Conservation (phyloP, 2,888 invertebrate genomes). For the Pristionchus mayeri region DNA sequence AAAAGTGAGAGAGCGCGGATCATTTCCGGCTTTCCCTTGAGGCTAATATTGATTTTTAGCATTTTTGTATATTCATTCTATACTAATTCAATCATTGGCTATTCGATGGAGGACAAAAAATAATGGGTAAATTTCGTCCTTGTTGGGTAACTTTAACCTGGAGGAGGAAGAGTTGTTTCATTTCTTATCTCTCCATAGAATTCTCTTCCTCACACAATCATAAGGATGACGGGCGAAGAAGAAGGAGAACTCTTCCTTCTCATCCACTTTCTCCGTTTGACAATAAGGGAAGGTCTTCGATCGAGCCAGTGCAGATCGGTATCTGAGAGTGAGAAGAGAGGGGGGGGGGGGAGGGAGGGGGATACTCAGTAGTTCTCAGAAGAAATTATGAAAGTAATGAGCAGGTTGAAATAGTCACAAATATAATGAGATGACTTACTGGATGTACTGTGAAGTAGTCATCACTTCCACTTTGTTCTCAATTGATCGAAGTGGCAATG, state of each 20-base stretch:
- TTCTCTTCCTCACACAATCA: slow-evolving; percentile 22
- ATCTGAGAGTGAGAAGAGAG: no score
- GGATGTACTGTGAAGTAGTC: slow-evolving; percentile 17
- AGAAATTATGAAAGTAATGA: background rate
- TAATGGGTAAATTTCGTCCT: no score
- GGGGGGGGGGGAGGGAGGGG: no score
- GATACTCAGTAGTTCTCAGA: background rate
- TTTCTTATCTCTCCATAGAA: background rate
- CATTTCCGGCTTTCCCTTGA: no score
- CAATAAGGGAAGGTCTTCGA: slow-evolving; percentile 3
- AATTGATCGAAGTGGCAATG: background rate
- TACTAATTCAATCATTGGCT: no score
- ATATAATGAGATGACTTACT: background rate
- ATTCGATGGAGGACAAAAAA: no score
- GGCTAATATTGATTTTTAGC: no score
- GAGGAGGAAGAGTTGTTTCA: background rate
- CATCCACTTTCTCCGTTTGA: background rate
- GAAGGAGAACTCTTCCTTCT: background rate
- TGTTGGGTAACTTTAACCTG: no score
- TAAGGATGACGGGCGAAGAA: slow-evolving; percentile 35
- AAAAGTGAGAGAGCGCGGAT: no score
- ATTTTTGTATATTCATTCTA: no score
- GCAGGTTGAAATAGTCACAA: background rate
- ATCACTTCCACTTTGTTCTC: slow-evolving; percentile 17
- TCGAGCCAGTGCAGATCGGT: background rate